Evolutionary conservation across 2,113 vertebrate species (phyloP).

Genomic region (Boulengeromyrus knoepffleri): DNA sequence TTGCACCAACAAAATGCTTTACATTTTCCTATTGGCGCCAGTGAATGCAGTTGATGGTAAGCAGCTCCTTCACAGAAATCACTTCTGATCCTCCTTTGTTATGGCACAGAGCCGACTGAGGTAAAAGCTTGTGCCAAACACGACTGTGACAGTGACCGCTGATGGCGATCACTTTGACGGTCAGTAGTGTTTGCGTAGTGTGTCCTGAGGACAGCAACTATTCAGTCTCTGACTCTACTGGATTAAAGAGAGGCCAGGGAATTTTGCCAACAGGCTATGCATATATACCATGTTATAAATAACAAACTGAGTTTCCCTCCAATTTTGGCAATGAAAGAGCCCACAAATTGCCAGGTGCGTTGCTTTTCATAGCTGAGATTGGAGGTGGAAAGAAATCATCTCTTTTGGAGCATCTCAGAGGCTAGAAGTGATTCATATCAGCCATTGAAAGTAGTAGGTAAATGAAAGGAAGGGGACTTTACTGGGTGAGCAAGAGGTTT

Average conservation of each 20-base stretch:
- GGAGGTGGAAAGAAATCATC: not conserved
- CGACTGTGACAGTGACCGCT: not conserved
- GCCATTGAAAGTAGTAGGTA: not conserved
- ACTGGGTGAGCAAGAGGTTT: not conserved
- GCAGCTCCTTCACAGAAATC: not conserved
- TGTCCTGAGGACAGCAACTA: no score
- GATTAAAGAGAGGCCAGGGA: not conserved
- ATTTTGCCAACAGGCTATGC: not conserved
- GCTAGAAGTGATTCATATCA: not conserved
- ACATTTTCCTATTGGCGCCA: not conserved
- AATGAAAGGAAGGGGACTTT: not conserved
- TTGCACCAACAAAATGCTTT: not conserved
- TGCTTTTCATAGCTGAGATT: not conserved
- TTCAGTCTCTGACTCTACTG: not conserved
- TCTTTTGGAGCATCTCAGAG: not conserved
- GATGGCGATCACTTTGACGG: not conserved
- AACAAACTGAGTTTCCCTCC: not conserved
- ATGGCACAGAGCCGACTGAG: not conserved
- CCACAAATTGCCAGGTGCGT: not conserved
- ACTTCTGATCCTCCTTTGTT: not conserved
- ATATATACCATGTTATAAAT: not conserved
- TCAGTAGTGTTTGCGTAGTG: not conserved
- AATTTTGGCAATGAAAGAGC: not conserved
- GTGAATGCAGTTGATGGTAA: not conserved
- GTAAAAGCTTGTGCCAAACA: not conserved